Evolutionary conservation across 2,888 invertebrate genomes (phyloP).

Genomic region (Chloroclysta siterata): DNA sequence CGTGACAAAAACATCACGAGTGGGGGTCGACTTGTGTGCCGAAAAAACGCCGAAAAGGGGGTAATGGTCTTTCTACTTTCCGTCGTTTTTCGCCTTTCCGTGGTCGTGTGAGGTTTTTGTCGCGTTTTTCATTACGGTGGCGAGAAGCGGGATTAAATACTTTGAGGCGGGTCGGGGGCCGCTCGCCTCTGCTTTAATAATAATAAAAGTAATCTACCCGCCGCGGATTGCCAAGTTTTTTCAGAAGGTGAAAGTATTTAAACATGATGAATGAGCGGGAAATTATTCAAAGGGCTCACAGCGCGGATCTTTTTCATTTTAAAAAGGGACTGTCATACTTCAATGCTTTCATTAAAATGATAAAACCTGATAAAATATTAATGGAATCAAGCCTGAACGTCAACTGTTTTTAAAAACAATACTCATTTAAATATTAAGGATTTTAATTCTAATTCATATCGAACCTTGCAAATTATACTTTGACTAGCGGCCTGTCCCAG

Average conservation of each 20-base stretch:
- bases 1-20: slow-evolving; percentile 38
- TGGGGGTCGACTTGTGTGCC: slow-evolving; percentile 34
- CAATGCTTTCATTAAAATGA: slow-evolving; percentile 35
- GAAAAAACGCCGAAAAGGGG: slow-evolving; percentile 29
- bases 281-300: slow-evolving; percentile 35
- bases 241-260: slow-evolving; percentile 34
- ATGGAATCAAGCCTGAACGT: background rate
- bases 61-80: slow-evolving; percentile 33
- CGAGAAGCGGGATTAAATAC: slow-evolving; percentile 40
- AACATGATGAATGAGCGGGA: slow-evolving; percentile 34
- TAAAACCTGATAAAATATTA: slow-evolving; percentile 30
- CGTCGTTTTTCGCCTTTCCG: slow-evolving; percentile 23
- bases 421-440: background rate
- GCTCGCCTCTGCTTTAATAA: slow-evolving; percentile 29
- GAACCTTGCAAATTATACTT: background rate
- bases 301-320: slow-evolving; percentile 31
- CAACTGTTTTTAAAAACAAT: slow-evolving; percentile 3
- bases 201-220: slow-evolving; percentile 38
- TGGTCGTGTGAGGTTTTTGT: slow-evolving; percentile 38
- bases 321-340: slow-evolving; percentile 28
- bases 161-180: slow-evolving; percentile 29
- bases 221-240: slow-evolving; percentile 33
- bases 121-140: slow-evolving; percentile 40
- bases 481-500: no score
- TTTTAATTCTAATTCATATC: background rate